A percentile compares a stretch with the other conserved stretches of the same genome.
phyloP scores from a whole-genome alignment of 2,797 vertebrate genomes.

The Ispidina lecontei region DNA sequence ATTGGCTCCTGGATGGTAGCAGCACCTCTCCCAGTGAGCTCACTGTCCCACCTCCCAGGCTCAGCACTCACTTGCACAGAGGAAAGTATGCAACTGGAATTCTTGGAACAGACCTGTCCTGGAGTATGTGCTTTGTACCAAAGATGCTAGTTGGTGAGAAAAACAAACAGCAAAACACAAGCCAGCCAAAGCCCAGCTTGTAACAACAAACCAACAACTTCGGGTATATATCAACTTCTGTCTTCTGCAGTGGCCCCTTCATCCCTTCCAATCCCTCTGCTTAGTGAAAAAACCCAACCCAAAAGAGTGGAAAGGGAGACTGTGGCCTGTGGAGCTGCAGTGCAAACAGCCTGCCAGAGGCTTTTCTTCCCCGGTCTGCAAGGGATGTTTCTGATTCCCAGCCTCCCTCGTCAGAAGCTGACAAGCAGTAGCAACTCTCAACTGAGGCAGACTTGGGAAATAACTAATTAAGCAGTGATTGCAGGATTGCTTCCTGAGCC shows the following conservation, averaged over 20 bases:
- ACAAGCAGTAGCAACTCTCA: conserved; percentile 13
- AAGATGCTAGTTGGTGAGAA: not conserved
- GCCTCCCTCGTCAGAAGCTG: not conserved
- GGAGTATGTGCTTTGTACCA: not conserved
- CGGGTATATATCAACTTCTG: conserved; percentile 6
- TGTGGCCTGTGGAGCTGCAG: not conserved
- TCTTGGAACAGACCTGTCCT: conserved; percentile 19
- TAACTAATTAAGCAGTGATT: conserved; percentile 70
- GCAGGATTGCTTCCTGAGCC: conserved; percentile 66
- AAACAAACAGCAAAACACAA: not conserved
- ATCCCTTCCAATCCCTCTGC: not conserved
- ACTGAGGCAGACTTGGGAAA: conserved; percentile 54
- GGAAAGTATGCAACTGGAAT: conserved; percentile 27
- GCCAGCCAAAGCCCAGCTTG: not conserved
- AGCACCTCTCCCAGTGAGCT: conserved; percentile 11
- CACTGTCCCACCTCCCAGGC: not conserved
- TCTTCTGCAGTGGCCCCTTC: conserved; percentile 8
- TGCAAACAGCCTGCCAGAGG: not conserved
- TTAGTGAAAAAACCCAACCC: not conserved
- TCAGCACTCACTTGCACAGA: conserved; percentile 10
- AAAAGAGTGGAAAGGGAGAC: not conserved
- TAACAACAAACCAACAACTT: conserved; percentile 13
- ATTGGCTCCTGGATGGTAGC: not conserved
- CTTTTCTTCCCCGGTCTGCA: not conserved
- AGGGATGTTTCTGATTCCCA: not conserved